These are phyloP conservation scores for Euclidia mi DNA, from an alignment of 2,888 invertebrate genomes.

Conservation along the genomic window DNA sequence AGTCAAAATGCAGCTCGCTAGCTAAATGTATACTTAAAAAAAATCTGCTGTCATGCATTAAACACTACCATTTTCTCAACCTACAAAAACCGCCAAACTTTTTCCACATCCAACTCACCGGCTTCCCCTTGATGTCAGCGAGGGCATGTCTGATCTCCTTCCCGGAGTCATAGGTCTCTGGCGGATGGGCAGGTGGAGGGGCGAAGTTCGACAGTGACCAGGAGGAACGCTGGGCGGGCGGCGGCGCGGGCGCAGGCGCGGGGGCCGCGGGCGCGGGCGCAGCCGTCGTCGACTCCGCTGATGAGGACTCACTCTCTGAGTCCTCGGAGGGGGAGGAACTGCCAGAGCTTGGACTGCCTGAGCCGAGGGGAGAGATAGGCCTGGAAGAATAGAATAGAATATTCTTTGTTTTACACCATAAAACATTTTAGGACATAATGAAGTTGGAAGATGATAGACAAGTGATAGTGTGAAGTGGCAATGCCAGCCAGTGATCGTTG, in stretches of 20 bases:
- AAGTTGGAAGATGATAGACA: too few relatives aligned
- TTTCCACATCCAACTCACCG: constrained; percentile 67
- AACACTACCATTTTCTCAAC: too few relatives aligned
- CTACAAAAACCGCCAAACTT: too few relatives aligned
- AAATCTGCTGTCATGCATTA: too few relatives aligned
- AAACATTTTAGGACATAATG: too few relatives aligned
- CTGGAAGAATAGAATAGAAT: too few relatives aligned
- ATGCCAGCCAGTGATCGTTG: too few relatives aligned
- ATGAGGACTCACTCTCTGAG: constrained; percentile 86
- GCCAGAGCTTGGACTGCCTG: constrained; percentile 85
- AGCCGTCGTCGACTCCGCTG: constrained; percentile 91
- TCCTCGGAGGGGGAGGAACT: constrained; percentile 76
- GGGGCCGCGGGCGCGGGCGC: constrained; percentile 84
- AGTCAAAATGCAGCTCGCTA: too few relatives aligned
- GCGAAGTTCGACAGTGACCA: constrained; percentile 86
- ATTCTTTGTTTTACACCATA: too few relatives aligned
- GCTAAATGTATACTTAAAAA: too few relatives aligned
- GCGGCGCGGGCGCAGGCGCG: constrained; percentile 66
- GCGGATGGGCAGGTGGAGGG: constrained; percentile 75
- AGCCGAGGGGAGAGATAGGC: constrained; percentile 83
- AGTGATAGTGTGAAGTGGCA: too few relatives aligned
- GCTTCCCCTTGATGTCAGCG: constrained; percentile 86
- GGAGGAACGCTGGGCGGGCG: constrained; percentile 82
- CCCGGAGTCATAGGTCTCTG: constrained; percentile 85
- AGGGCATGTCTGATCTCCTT: constrained; percentile 90